Evolutionary conservation across 2,797 vertebrate species (phyloP).

Genomic region (Artibeus lituratus): DNA sequence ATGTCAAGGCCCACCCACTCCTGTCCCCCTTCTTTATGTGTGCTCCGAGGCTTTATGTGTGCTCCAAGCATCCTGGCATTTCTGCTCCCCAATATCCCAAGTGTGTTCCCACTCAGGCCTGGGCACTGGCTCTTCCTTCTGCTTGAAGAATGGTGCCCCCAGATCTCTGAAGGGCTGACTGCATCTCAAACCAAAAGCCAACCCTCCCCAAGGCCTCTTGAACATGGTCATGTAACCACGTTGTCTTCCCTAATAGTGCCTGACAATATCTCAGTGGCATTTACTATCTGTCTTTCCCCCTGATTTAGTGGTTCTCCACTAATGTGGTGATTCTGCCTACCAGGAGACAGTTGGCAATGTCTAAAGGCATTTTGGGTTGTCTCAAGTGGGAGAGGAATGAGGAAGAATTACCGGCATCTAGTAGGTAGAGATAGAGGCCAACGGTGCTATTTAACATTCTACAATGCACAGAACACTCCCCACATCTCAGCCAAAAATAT

Average conservation of each 20-base stretch:
- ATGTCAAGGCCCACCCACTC: too few relatives aligned
- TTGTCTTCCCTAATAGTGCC: neutral
- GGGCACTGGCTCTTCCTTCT: neutral
- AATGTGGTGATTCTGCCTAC: neutral
- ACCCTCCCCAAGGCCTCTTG: neutral
- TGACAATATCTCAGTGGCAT: neutral
- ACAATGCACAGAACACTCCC: neutral
- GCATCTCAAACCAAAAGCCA: neutral
- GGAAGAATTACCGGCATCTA: neutral
- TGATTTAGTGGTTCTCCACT: neutral
- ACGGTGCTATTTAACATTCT: neutral
- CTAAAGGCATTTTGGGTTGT: neutral
- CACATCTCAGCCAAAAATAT: neutral
- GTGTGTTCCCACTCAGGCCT: neutral
- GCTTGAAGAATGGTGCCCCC: neutral
- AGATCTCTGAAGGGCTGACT: neutral
- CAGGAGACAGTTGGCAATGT: neutral
- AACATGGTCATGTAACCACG: neutral
- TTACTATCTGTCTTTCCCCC: neutral
- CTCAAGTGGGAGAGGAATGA: neutral
- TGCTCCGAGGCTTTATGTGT: neutral
- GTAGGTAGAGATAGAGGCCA: neutral
- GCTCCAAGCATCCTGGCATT: neutral
- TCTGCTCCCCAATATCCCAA: neutral
- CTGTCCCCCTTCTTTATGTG: neutral